Percentiles rank a stretch among this genome's conserved stretches.
Evolutionary conservation across 2,888 invertebrate genomes (phyloP).

Genomic region (Hypomecis atomaria): DNA sequence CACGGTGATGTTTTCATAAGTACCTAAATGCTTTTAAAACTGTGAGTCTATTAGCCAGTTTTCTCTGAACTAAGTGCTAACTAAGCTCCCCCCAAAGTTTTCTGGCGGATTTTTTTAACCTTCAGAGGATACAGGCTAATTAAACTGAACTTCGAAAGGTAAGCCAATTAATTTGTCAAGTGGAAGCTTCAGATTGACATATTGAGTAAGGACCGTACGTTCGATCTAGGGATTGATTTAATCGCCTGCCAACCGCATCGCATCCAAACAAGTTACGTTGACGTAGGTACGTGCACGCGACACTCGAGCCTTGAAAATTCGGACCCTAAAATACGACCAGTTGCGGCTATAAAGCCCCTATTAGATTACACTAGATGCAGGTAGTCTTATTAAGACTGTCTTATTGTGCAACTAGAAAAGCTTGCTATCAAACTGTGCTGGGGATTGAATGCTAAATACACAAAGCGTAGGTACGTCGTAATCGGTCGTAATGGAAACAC

Average conservation of each 20-base stretch:
- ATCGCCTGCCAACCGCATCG: constrained; percentile 44
- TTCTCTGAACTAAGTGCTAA: no score
- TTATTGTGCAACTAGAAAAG: background rate
- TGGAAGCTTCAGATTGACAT: constrained; percentile 42
- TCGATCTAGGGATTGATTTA: constrained; percentile 46
- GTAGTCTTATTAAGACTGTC: background rate
- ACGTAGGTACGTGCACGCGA: constrained; percentile 32
- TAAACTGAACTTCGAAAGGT: constrained; percentile 11
- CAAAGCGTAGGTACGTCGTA: no score
- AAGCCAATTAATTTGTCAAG: constrained; percentile 35
- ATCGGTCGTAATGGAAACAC: no score
- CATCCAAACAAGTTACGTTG: constrained; percentile 39
- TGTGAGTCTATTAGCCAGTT: no score
- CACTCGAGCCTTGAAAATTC: constrained; percentile 42
- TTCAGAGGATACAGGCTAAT: no score
- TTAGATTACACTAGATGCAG: no score
- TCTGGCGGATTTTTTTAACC: no score
- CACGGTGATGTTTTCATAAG: no score
- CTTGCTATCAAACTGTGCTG: no score
- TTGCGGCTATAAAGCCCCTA: constrained; percentile 4
- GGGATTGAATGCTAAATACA: no score
- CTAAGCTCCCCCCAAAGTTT: no score
- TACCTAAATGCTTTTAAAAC: no score
- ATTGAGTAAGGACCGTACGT: constrained; percentile 35
- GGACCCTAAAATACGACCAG: constrained; percentile 44